Evolutionary conservation across 2,888 invertebrate species (phyloP), one percentile per base, ranked within the genome.

Genomic region (Acanthosepion lycidas): DNA sequence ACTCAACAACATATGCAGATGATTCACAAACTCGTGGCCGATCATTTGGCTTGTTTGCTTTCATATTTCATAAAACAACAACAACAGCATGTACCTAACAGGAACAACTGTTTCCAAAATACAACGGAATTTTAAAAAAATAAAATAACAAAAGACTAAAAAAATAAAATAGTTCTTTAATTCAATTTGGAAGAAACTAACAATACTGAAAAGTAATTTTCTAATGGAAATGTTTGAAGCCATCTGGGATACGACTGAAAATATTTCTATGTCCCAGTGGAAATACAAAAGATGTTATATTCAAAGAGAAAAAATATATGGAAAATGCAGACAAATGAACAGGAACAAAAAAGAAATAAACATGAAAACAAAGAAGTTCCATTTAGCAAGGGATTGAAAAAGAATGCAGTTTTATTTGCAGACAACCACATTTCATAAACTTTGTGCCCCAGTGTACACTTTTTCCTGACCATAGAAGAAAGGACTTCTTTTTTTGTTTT

Each of bases 171-270:
- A 78, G 28, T 78, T 78, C n/a, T 78, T 78, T 78, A 78, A 78
- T 78, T 78, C 78, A 78, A 78, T 78, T 78, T 78, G 28, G 78
- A 78, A 78, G 78, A 78, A 78, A 59, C 59, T 78, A 78, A 78
- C 28, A 28, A n/a, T 78, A n/a, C 78, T 28, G n/a, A n/a, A 78
- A 2, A 78, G 78, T 78, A 78, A 78, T 78, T 78, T 78, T 78
- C 78, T 78, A 78, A 78, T 78, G 78, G 78, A 78, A 78, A 78
- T 78, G 78, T 78, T n/a, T 78, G 78, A 78, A 78, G 15, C 78
- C 78, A 78, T 78, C 78, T 78, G 78, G 78, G 78, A 78, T 78
- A 78, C 9, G 78, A 78, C n/a, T 78, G 78, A n/a, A 78, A 78
- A 78, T 78, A 78, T n/a, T 78, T 78, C 78, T 78, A 78, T 78